Evolutionary conservation across 2,797 vertebrate species (phyloP), one percentile per base, ranked within the genome.

Genomic region (Malacoraja senta): DNA sequence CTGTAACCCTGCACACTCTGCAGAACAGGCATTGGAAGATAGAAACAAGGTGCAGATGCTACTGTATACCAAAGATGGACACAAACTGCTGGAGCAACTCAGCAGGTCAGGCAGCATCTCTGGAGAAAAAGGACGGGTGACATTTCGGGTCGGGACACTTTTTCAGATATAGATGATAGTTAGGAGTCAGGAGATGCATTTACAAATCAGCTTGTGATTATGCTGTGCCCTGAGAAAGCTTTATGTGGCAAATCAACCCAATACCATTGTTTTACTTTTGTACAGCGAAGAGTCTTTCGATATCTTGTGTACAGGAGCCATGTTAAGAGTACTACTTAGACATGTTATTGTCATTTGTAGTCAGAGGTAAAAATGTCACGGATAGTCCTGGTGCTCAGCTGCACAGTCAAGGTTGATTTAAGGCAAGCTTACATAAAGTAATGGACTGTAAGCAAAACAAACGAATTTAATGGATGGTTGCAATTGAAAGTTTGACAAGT

Each of bases 391-490:
- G 15, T n/a, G 38, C 71, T 76, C 71, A 58, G 15, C 38, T 76
- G 13, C 29, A n/a, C 44, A 3, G 26, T 17, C 72, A 15, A 71
- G 32, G 88, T 44, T 91, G 71, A 76, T 74, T 76, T 76, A 44
- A 76, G 26, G 13, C 12, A 44, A 92, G 90, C 71, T 92, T 92
- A 92, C 26, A 76, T 76, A 58, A 44, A 71, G 35, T 92, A 92
- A 74, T 76, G 38, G 72, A 92, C 65, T 76, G 13, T 76, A 53
- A 92, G 38, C 71, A 92, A 92, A 92, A 92, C 71, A 92, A 92
- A 76, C 29, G 13, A 4, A 15, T 74, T 29, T 92, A 76, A 76
- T 76, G 90, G 71, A 92, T 92, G 71, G 24, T 44, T 38, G 35
- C 76, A 29, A 74, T 29, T 53, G 71, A 76, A 58, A 74, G 38